These are phyloP conservation scores for Menidia beryllina DNA, from an alignment of 2,113 vertebrate species.

Conservation along the genomic window DNA sequence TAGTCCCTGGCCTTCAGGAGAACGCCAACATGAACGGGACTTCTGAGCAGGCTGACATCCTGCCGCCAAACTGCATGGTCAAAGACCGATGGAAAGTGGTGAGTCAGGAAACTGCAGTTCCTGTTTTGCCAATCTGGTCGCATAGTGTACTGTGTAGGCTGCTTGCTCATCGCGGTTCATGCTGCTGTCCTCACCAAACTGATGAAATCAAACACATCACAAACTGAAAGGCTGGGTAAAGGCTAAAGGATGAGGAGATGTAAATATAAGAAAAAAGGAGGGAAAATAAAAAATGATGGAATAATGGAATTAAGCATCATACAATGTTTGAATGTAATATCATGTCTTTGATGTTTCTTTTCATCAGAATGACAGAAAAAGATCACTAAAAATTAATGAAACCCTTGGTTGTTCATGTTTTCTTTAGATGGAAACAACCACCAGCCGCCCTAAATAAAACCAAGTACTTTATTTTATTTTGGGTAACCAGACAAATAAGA, in stretches of 20 bases:
- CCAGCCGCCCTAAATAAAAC: no score
- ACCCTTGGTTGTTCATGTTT: neutral
- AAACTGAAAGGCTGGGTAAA: neutral
- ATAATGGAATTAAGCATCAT: neutral
- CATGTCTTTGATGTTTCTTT: no score
- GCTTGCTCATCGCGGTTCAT: slow-evolving; percentile 56
- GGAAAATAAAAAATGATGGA: neutral
- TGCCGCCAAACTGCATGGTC: slow-evolving; percentile 97
- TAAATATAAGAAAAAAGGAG: neutral
- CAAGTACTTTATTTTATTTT: neutral
- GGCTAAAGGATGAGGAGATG: neutral
- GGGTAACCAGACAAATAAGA: neutral
- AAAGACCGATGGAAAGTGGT: slow-evolving; percentile 99
- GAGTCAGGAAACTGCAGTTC: slow-evolving; percentile 67
- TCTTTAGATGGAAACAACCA: neutral
- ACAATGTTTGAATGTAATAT: no score
- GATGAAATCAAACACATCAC: neutral
- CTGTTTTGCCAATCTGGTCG: slow-evolving; percentile 49
- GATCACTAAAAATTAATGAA: no score
- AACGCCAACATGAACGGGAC: slow-evolving; percentile 98
- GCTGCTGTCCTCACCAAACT: slow-evolving; percentile 21
- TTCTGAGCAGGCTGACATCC: slow-evolving; percentile 96
- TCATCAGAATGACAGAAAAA: no score
- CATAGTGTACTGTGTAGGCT: slow-evolving; percentile 30
- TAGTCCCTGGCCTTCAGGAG: slow-evolving; percentile 95